Evolutionary conservation across 2,113 vertebrate genomes (phyloP).

Genomic region (Rhizomys pruinosus): DNA sequence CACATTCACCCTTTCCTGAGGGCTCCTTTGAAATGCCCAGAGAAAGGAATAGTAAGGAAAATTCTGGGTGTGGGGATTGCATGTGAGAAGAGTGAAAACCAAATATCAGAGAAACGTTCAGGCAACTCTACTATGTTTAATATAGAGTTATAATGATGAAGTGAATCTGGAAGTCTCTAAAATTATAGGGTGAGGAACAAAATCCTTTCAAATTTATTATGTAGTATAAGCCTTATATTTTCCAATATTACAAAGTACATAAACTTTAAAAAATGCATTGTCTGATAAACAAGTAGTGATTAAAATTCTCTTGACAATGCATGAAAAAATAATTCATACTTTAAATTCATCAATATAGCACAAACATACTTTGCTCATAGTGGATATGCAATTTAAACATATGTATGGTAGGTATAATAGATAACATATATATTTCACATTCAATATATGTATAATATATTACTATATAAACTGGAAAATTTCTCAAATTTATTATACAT

Average conservation of each 20-base stretch:
- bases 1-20: background rate
- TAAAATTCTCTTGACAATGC: background rate
- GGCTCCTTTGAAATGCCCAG: background rate
- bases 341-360: background rate
- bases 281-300: background rate
- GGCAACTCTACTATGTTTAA: too few relatives aligned
- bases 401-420: background rate
- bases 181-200: background rate
- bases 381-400: background rate
- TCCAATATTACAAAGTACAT: background rate
- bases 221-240: background rate
- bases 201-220: background rate
- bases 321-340: background rate
- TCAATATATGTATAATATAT: background rate
- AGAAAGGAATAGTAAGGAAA: background rate
- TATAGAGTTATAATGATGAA: background rate
- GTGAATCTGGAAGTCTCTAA: background rate
- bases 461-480: background rate
- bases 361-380: background rate
- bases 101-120: too few relatives aligned
- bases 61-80: background rate
- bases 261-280: background rate
- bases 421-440: background rate
- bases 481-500: background rate
- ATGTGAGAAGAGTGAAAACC: background rate